Evolutionary conservation across 2,888 invertebrate genomes (phyloP).

Genomic region (Augochlorella aurata): DNA sequence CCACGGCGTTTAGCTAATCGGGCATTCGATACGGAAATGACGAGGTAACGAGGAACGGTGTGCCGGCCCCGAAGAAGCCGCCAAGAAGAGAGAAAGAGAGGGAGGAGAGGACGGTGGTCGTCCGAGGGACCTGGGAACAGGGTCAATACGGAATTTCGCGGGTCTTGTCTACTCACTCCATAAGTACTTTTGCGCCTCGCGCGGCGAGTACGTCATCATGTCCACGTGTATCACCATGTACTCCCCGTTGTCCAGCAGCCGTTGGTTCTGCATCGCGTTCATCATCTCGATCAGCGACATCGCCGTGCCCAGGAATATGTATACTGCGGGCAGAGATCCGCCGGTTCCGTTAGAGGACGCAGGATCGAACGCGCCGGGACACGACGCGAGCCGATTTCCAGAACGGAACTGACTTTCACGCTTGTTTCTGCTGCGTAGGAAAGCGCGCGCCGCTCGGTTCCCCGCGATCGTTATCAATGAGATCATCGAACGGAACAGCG

Average conservation of each 20-base stretch:
- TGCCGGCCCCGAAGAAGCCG: slow-evolving; percentile 23
- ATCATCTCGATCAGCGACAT: slow-evolving; percentile 94
- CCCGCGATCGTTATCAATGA: slow-evolving; percentile 34
- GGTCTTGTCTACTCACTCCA: slow-evolving; percentile 86
- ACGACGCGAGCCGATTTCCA: slow-evolving; percentile 34
- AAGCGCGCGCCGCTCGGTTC: neutral
- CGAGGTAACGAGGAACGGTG: slow-evolving; percentile 43
- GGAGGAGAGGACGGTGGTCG: no score
- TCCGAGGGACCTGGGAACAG: slow-evolving; percentile 12
- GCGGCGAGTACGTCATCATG: slow-evolving; percentile 91
- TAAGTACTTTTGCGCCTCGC: slow-evolving; percentile 90
- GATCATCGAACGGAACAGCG: slow-evolving; percentile 30
- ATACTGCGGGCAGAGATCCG: slow-evolving; percentile 86
- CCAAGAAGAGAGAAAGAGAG: slow-evolving; percentile 4
- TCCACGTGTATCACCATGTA: slow-evolving; percentile 98
- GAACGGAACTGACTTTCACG: slow-evolving; percentile 52
- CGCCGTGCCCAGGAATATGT: slow-evolving; percentile 95
- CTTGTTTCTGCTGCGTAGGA: slow-evolving; percentile 18
- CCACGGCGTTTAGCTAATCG: slow-evolving; percentile 39
- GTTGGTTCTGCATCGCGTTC: slow-evolving; percentile 93
- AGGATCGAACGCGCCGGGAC: slow-evolving; percentile 12
- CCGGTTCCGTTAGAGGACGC: slow-evolving; percentile 11
- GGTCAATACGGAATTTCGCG: slow-evolving; percentile 40
- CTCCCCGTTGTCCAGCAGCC: slow-evolving; percentile 94
- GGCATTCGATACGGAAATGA: slow-evolving; percentile 54